These are phyloP conservation scores for Pitta sordida DNA, from an alignment of 2,113 vertebrate genomes.

Conservation along the genomic window DNA sequence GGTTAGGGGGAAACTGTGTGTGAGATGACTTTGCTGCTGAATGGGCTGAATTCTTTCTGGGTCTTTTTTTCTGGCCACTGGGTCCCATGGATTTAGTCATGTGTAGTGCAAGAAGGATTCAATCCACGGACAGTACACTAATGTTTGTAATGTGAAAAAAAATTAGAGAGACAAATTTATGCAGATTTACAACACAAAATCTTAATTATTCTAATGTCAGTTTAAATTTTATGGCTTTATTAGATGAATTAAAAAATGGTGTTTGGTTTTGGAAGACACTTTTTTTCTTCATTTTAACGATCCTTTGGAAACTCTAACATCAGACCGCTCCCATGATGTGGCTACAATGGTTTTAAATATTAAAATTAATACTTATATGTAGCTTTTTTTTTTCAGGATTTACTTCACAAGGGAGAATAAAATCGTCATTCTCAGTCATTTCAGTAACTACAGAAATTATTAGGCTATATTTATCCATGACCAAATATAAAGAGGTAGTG, in stretches of 20 bases:
- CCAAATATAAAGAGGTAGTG: not conserved
- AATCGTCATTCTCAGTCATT: not conserved
- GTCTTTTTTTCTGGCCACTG: not conserved
- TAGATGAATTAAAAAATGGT: not conserved
- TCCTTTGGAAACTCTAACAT: not conserved
- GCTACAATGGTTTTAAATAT: not conserved
- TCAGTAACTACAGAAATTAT: not conserved
- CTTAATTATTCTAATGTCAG: not conserved
- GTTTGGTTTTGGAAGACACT: not conserved
- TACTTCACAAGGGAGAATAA: not conserved
- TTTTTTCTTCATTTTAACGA: not conserved
- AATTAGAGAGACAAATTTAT: not conserved
- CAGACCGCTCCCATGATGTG: not conserved
- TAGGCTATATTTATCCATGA: not conserved
- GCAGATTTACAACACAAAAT: not conserved
- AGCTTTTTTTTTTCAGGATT: not conserved
- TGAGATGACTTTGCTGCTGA: not conserved
- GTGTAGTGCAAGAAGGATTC: not conserved
- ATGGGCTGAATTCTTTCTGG: not conserved
- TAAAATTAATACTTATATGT: not conserved
- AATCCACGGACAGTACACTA: slow-evolving; percentile 4
- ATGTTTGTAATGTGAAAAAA: not conserved
- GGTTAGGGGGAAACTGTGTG: not conserved
- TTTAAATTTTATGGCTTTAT: not conserved
- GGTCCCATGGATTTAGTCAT: not conserved